Evolutionary conservation across 2,888 invertebrate species (phyloP).

Genomic region (Dasysyrphus albostriatus): DNA sequence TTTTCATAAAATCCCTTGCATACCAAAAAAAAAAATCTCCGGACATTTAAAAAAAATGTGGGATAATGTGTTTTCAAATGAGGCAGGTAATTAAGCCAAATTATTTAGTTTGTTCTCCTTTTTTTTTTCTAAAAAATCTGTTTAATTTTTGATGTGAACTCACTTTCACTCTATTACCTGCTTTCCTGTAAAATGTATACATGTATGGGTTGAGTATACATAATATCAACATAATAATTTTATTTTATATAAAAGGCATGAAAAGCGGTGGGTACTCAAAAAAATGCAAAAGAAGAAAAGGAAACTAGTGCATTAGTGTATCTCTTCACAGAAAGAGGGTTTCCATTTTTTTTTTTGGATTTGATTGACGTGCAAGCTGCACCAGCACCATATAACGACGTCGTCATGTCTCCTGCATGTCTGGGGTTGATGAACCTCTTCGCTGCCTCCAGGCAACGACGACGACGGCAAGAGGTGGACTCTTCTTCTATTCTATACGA

Average conservation of each 20-base stretch:
- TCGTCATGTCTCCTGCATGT: slow-evolving; percentile 64
- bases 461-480: slow-evolving; percentile 30
- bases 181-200: slow-evolving; percentile 12
- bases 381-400: slow-evolving; percentile 50
- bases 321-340: slow-evolving; percentile 7
- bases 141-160: slow-evolving; percentile 37
- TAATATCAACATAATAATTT: slow-evolving; percentile 52
- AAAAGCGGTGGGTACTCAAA: slow-evolving; percentile 33
- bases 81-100: neutral
- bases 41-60: neutral
- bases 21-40: neutral
- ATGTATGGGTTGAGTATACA: neutral
- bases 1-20: too few relatives aligned
- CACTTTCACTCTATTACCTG: slow-evolving; percentile 16
- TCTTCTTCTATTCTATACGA: slow-evolving; percentile 3
- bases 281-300: slow-evolving; percentile 38
- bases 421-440: slow-evolving; percentile 75
- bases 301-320: slow-evolving; percentile 72
- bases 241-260: slow-evolving; percentile 48
- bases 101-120: slow-evolving; percentile 37
- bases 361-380: slow-evolving; percentile 62
- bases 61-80: neutral
- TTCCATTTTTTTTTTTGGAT: slow-evolving; percentile 40
- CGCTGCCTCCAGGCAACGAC: slow-evolving; percentile 47
- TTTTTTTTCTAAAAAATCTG: neutral